Evolutionary conservation across 2,797 vertebrate species (phyloP).

Genomic region (Urosaurus nigricauda): DNA sequence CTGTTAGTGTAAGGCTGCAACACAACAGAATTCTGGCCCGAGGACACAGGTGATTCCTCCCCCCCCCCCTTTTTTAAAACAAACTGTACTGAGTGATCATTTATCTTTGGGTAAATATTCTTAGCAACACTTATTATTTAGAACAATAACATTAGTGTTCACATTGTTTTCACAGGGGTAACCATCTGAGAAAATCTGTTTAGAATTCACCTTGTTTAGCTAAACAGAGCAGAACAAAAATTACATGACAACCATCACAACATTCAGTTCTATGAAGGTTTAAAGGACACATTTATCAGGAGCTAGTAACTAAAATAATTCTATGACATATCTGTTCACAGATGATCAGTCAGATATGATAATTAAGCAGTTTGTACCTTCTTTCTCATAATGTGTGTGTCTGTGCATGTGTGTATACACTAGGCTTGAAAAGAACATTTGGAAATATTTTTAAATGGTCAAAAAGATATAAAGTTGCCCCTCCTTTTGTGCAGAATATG

Average conservation of each 20-base stretch:
- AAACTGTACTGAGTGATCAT: background rate
- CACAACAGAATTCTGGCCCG: no score
- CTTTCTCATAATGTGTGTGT: background rate
- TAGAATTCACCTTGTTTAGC: background rate
- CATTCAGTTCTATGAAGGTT: background rate
- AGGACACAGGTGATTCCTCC: background rate
- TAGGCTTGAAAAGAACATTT: no score
- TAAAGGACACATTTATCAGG: background rate
- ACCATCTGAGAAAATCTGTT: constrained; percentile 13
- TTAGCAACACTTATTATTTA: constrained; percentile 1
- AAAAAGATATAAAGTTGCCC: no score
- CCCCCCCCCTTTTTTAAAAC: background rate
- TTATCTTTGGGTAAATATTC: background rate
- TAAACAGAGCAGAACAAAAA: background rate
- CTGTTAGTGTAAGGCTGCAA: no score
- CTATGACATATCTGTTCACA: background rate
- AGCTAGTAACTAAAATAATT: background rate
- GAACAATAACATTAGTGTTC: background rate
- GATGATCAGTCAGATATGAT: background rate
- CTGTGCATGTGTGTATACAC: no score
- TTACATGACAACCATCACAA: background rate
- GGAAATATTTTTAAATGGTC: no score
- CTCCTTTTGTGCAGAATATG: no score
- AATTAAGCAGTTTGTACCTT: background rate
- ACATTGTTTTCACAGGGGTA: background rate